Evolutionary conservation across 1,140 invertebrate genomes (phyloP), one percentile per base, ranked within the genome.

Genomic region (Drosophila ironensis): DNA sequence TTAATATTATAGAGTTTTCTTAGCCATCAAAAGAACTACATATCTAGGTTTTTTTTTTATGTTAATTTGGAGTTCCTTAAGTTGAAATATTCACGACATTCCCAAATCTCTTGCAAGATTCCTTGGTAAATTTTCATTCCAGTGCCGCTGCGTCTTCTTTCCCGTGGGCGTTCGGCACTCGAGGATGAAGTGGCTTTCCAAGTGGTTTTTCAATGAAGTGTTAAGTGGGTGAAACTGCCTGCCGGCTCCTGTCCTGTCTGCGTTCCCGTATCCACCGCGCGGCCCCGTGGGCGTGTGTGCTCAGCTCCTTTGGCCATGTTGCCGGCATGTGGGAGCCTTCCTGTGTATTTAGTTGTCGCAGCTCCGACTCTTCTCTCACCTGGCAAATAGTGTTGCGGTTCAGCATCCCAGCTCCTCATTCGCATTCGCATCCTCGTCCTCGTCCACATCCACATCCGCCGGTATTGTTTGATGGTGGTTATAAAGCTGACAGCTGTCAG

Each of bases 191-290:
- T 76, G 84, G 74, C 74, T 78, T 75, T 72, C 81, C 72, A 66
- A 88, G 84, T 88, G 84, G 84, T 70, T 84, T 88, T 88, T 88
- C 84, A 88, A 88, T 88, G 86, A 88, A 88, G 84, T 88, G 84
- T 88, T 88, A 88, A 88, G 77, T 87, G 82, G 66, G 60, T 48
- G 51, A 78, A 86, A 68, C 77, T 68, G 74, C 50, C 66, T 70
- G 64, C 61, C 57, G 57, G 52, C 47, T 51, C 33, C 51, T 50
- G 46, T 61, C 22, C 24, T 45, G 56, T 60, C 5, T 37, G 12
- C 12, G 25, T 20, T 12, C 14, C 6, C 20, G 5, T 20, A 11
- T 27, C 11, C 24, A 1, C 7, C n/a, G n/a, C n/a, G n/a, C n/a
- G n/a, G n/a, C n/a, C 24, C 2, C 19, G 20, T 53, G 45, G 40